phyloP scores from a whole-genome alignment of 2,113 vertebrate species.

The Tenrec ecaudatus region DNA sequence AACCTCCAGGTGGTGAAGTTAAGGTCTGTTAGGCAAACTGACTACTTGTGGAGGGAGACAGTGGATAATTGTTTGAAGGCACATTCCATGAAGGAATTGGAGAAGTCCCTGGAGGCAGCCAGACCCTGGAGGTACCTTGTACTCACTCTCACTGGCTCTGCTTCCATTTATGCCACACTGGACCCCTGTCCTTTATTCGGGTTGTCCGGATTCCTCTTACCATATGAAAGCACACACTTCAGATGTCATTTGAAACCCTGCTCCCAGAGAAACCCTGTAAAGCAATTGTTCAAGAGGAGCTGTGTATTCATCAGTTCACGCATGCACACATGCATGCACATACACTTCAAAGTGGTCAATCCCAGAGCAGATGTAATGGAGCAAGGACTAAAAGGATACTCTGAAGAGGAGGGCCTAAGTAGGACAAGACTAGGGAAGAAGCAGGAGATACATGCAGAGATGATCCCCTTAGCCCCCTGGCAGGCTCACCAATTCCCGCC shows the following conservation, averaged over 20 bases:
- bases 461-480: not conserved
- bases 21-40: not conserved
- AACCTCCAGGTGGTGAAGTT: not conserved
- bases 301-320: not conserved
- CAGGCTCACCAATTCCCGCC: not conserved
- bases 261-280: not conserved
- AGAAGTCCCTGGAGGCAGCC: not conserved
- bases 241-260: not conserved
- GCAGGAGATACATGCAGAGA: not conserved
- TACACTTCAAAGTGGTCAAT: not conserved
- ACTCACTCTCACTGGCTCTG: not conserved
- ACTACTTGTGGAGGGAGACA: not conserved
- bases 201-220: not conserved
- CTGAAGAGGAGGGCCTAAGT: no score
- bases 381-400: not conserved
- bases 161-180: not conserved
- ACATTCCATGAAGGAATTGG: not conserved
- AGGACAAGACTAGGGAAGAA: no score
- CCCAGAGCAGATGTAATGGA: not conserved
- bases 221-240: not conserved
- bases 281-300: not conserved
- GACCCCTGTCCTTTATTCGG: not conserved
- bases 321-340: not conserved
- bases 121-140: not conserved
- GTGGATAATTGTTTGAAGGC: not conserved